phyloP scores from a whole-genome alignment of 2,113 vertebrate species.

The Damaliscus lunatus region DNA sequence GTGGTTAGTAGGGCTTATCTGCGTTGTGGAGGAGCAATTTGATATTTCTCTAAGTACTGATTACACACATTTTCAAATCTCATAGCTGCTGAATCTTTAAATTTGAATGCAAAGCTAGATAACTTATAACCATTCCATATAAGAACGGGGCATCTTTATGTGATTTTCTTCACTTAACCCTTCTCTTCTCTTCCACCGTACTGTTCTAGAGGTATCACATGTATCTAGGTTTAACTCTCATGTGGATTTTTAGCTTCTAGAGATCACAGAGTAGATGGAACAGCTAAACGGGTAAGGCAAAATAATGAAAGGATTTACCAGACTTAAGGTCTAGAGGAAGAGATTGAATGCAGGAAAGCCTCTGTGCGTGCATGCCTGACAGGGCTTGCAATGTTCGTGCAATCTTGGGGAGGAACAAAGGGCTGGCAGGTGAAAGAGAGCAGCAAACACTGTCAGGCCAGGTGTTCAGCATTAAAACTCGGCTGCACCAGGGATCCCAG shows the following conservation, averaged over 20 bases:
- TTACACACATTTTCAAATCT: constrained; percentile 32
- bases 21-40: background rate
- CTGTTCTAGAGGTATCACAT: constrained; percentile 61
- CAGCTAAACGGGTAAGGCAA: background rate
- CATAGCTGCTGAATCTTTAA: background rate
- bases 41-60: constrained; percentile 17
- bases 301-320: constrained; percentile 61
- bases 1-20: constrained; percentile 8
- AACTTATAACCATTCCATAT: constrained; percentile 30
- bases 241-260: constrained; percentile 46
- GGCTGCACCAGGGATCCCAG: constrained; percentile 9
- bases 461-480: constrained; percentile 43
- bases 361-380: background rate
- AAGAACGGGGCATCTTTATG: background rate
- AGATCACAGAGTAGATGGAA: constrained; percentile 46
- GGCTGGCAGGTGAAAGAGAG: constrained; percentile 62
- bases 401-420: constrained; percentile 56
- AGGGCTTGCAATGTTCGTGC: background rate
- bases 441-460: constrained; percentile 40
- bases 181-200: constrained; percentile 25
- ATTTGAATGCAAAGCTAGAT: background rate
- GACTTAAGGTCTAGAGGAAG: constrained; percentile 40
- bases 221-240: constrained; percentile 48
- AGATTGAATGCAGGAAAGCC: background rate
- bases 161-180: background rate